Evolutionary conservation across 2,113 vertebrate species (phyloP).

Genomic region (Dicaeum eximium): DNA sequence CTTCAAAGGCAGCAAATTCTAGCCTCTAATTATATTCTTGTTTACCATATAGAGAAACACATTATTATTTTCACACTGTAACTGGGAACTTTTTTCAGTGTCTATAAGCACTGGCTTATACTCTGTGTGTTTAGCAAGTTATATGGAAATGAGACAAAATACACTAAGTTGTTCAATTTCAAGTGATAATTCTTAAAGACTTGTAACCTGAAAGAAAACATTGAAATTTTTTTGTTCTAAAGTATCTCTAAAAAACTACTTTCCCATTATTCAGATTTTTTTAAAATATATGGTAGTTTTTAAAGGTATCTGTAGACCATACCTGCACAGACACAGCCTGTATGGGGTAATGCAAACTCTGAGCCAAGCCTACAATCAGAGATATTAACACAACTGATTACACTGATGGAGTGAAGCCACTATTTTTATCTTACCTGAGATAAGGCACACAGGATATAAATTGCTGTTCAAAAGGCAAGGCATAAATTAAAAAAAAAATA

Average conservation of each 20-base stretch:
- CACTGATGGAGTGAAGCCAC: slow-evolving; percentile 20
- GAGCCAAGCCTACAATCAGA: slow-evolving; percentile 33
- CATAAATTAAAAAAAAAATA: not conserved
- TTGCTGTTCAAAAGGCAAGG: not conserved
- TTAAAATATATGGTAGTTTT: not conserved
- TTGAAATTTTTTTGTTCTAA: not conserved
- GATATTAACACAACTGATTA: slow-evolving; percentile 39
- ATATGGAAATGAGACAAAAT: not conserved
- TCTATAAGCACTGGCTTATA: not conserved
- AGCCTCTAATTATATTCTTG: not conserved
- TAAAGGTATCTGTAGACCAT: not conserved
- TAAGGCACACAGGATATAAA: slow-evolving; percentile 26
- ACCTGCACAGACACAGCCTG: slow-evolving; percentile 19
- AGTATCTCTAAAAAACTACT: not conserved
- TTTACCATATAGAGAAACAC: not conserved
- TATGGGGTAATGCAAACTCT: slow-evolving; percentile 23
- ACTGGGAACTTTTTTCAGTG: not conserved
- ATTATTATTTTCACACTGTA: not conserved
- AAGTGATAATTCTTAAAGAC: not conserved
- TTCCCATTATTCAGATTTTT: not conserved
- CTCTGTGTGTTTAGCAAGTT: not conserved
- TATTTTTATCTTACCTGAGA: slow-evolving; percentile 42
- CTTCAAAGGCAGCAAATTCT: not conserved
- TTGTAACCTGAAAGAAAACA: not conserved
- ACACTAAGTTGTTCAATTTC: not conserved